These are phyloP conservation scores for rabbit (Oryctolagus cuniculus) DNA, from an alignment of 2,113 vertebrate genomes.

Conservation along the genomic window DNA sequence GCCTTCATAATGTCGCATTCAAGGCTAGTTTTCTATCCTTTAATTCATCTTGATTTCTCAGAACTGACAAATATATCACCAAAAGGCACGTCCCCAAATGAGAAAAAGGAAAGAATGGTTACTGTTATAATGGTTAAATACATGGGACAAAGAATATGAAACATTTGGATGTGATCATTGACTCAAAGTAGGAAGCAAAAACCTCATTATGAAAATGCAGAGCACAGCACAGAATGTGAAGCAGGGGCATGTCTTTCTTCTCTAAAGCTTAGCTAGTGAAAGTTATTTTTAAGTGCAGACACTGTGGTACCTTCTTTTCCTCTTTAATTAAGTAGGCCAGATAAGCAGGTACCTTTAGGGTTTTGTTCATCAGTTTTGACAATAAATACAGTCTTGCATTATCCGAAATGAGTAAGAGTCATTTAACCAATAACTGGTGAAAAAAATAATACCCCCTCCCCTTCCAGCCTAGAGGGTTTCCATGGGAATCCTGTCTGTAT, in stretches of 20 bases:
- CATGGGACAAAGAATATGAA: not conserved
- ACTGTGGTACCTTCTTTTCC: not conserved
- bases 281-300: not conserved
- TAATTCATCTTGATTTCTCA: conserved; percentile 1
- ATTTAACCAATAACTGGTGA: conserved; percentile 67
- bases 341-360: conserved; percentile 30
- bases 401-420: conserved; percentile 36
- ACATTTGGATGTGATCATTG: not conserved
- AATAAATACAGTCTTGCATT: conserved; percentile 30
- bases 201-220: not conserved
- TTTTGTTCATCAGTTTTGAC: conserved; percentile 12
- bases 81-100: not conserved
- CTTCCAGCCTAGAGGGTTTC: conserved; percentile 75
- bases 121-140: not conserved
- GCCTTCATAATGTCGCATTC: not conserved
- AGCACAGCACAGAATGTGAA: not conserved
- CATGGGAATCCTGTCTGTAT: conserved; percentile 82
- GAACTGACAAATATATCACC: not conserved
- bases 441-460: conserved; percentile 58
- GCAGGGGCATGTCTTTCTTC: not conserved
- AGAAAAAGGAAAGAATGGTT: not conserved
- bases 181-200: not conserved
- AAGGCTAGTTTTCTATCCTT: not conserved
- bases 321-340: not conserved
- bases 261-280: not conserved